Base-by-base conservation (phyloP, 2,113 vertebrate genomes). In the Indicator maculatus region DNA sequence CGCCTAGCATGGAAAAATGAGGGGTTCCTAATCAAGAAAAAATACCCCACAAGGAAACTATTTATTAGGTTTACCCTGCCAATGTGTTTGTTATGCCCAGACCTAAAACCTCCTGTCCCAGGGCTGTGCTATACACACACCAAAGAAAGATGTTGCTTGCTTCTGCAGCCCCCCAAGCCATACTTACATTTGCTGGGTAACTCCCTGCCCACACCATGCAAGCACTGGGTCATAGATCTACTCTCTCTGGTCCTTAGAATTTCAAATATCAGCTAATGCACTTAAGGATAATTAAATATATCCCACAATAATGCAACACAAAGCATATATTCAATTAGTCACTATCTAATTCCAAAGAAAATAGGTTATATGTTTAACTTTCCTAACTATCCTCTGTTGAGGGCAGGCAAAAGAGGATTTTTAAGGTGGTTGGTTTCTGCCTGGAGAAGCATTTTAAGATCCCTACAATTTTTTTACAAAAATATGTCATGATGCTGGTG, bases 331-430 rank as follows among this genome's bases (percentile, higher is more conserved):
- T 80, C 70, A 89, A 92, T 83, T 93, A 88, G 82, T 88, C 89
- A 92, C 53, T 85, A 91, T 72, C 65, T 93, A 86, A 92, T 86
- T 86, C 87, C 76, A 88, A 89, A 88, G 58, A 50, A 86, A 83
- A 80, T 5, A 87, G 60, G 85, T 91, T 82, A 24, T 23, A 66
- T 36, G 50, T 61, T 93, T 91, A 88, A 91, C 87, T 89, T 74
- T 56, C 16, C 87, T 74, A 85, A 80, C 52, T 44, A 77, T 30
- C 75, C 65, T 36, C 52, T 27, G 74, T 2, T 86, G 72, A 63
- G 56, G 47, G 74, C n/a, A 45, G 24, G 77, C 50, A 58, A 66
- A 66, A 65, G 45, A 75, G 5, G 41, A 75, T 72, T 75, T 74
- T 70, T 50, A 16, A 63, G 53, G 65, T 36, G 8, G n/a, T 5